These are phyloP conservation scores for Acipenser oxyrinchus DNA, from an alignment of 2,797 vertebrate species.

Conservation along the genomic window DNA sequence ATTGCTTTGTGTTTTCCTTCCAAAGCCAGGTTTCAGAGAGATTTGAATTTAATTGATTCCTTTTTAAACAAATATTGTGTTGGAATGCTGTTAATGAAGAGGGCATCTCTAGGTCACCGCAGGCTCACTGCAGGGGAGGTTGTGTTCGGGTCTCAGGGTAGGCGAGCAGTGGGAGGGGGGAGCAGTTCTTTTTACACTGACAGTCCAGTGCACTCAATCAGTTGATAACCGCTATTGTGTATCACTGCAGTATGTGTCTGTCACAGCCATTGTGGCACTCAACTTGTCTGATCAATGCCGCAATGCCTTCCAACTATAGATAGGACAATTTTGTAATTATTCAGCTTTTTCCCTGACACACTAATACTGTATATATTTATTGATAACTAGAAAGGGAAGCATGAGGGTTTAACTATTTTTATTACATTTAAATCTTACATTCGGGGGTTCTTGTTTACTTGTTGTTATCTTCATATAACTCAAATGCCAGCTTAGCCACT, in stretches of 20 bases:
- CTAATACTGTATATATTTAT: no score
- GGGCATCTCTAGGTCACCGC: conserved; percentile 49
- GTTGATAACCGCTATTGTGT: conserved; percentile 34
- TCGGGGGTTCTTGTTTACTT: no score
- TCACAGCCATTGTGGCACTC: conserved; percentile 27
- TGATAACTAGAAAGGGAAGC: no score
- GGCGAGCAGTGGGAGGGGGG: conserved; percentile 42
- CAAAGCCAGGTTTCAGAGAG: conserved; percentile 48
- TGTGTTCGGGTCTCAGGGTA: conserved; percentile 42
- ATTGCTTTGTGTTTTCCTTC: conserved; percentile 47
- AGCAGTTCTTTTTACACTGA: conserved; percentile 28
- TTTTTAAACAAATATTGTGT: conserved; percentile 68
- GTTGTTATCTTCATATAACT: no score
- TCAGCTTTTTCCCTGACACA: neutral
- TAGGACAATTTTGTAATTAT: neutral
- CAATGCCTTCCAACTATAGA: neutral
- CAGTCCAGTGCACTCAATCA: conserved; percentile 41
- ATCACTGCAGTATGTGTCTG: conserved; percentile 39
- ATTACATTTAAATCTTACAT: no score
- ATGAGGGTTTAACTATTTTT: no score
- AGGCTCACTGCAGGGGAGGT: conserved; percentile 41
- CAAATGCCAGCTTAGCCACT: no score
- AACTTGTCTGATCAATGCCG: conserved; percentile 6
- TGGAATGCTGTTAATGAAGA: conserved; percentile 58
- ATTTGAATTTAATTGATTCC: conserved; percentile 69